A percentile compares a stretch with the other conserved stretches of the same genome.
phyloP scores from a whole-genome alignment of 2,113 vertebrate species.

The Crotophaga sulcirostris region DNA sequence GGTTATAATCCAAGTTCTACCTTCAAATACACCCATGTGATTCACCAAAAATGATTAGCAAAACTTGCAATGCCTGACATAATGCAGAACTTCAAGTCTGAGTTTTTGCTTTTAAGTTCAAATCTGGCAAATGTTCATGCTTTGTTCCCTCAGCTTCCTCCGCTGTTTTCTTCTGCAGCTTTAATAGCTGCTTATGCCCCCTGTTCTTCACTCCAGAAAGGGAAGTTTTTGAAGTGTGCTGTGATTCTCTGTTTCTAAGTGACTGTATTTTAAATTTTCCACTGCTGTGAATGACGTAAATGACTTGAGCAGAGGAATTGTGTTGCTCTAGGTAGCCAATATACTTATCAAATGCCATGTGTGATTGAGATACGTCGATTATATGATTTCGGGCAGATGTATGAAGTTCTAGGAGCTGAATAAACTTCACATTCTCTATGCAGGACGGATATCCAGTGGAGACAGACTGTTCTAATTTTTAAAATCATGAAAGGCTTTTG shows the following conservation, averaged over 20 bases:
- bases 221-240: background rate
- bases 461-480: slow-evolving; percentile 60
- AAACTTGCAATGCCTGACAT: background rate
- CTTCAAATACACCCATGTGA: background rate
- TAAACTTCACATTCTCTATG: slow-evolving; percentile 23
- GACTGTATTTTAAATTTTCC: background rate
- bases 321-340: background rate
- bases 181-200: background rate
- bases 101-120: background rate
- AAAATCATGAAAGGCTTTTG: slow-evolving; percentile 58
- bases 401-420: slow-evolving; percentile 18
- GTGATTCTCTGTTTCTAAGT: background rate
- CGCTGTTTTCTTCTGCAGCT: background rate
- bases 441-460: slow-evolving; percentile 37
- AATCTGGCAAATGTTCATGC: background rate
- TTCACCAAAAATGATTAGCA: background rate
- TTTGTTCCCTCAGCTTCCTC: background rate
- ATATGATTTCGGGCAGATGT: background rate
- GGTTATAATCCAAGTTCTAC: background rate
- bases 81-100: background rate
- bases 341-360: background rate
- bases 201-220: background rate
- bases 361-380: background rate
- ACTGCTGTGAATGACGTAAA: background rate
- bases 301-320: background rate